A percentile compares a stretch with the other conserved stretches of the same genome.
Evolutionary conservation across 2,888 invertebrate genomes (phyloP).

Genomic region (Nomada ferruginata): DNA sequence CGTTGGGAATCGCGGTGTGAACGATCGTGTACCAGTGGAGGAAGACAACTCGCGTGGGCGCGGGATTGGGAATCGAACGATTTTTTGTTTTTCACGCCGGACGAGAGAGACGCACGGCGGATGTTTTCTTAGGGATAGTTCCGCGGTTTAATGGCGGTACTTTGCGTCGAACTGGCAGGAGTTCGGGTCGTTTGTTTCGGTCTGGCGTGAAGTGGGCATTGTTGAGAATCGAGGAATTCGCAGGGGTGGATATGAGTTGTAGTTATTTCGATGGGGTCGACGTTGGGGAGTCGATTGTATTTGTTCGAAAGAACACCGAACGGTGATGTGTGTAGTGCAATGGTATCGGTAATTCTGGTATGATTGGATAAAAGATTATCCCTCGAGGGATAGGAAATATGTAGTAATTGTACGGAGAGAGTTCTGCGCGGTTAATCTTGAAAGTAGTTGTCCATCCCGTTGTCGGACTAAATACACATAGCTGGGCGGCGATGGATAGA

Average conservation of each 20-base stretch:
- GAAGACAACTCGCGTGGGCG: constrained; percentile 48
- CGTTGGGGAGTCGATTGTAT: neutral
- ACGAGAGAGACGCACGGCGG: constrained; percentile 27
- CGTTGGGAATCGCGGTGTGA: constrained; percentile 54
- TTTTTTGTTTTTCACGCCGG: neutral
- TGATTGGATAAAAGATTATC: too few relatives aligned
- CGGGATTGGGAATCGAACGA: neutral
- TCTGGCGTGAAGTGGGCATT: neutral
- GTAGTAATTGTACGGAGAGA: too few relatives aligned
- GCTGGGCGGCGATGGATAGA: too few relatives aligned
- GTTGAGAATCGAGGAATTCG: constrained; percentile 24
- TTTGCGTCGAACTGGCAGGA: neutral
- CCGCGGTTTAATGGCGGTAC: neutral
- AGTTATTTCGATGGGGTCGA: constrained; percentile 4
- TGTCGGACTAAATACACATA: too few relatives aligned
- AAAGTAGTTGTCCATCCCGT: too few relatives aligned
- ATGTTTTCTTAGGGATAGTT: neutral
- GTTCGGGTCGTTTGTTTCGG: neutral
- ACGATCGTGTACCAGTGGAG: constrained; percentile 58
- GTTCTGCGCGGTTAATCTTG: too few relatives aligned
- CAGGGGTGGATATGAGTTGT: constrained; percentile 13
- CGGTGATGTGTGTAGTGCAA: too few relatives aligned
- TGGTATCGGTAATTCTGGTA: too few relatives aligned
- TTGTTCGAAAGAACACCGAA: neutral
- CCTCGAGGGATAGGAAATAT: too few relatives aligned